Percentiles rank a stretch among this genome's conserved stretches.
These are phyloP conservation scores for Smutsia temminckii DNA, from an alignment of 2,797 vertebrate genomes.

Conservation along the genomic window DNA sequence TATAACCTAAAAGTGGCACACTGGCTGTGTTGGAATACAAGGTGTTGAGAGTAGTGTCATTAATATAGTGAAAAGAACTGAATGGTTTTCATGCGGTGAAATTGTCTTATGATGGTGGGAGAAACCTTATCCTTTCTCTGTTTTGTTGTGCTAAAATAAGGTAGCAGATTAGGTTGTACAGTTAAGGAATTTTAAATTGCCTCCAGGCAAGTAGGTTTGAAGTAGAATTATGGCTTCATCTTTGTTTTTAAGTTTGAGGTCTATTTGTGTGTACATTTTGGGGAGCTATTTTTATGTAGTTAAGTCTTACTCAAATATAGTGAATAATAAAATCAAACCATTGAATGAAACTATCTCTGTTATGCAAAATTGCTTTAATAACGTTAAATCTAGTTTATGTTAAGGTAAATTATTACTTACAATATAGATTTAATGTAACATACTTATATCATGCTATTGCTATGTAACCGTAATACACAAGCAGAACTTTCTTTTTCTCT, in stretches of 20 bases:
- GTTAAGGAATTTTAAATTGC: constrained; percentile 11
- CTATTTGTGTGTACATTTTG: not conserved
- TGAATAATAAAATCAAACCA: not conserved
- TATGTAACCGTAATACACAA: not conserved
- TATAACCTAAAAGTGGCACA: not conserved
- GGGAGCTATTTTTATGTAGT: not conserved
- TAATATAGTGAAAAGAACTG: constrained; percentile 75
- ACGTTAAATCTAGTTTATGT: not conserved
- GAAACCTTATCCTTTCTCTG: constrained; percentile 67
- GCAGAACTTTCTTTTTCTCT: not conserved
- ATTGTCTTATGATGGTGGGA: constrained; percentile 55
- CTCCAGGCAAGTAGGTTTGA: not conserved
- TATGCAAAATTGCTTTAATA: not conserved
- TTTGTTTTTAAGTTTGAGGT: not conserved
- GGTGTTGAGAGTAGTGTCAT: constrained; percentile 48
- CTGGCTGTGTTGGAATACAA: constrained; percentile 71
- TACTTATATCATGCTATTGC: not conserved
- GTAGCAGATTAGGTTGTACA: fast-evolving
- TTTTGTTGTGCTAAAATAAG: constrained; percentile 39
- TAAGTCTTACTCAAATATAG: not conserved
- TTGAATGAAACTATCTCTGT: not conserved
- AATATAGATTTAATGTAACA: not conserved
- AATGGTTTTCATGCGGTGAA: constrained; percentile 63
- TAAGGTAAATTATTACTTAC: not conserved
- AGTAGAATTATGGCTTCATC: constrained; percentile 25